Conservation (phyloP, 2,113 vertebrate genomes). For the Poecile atricapillus region DNA sequence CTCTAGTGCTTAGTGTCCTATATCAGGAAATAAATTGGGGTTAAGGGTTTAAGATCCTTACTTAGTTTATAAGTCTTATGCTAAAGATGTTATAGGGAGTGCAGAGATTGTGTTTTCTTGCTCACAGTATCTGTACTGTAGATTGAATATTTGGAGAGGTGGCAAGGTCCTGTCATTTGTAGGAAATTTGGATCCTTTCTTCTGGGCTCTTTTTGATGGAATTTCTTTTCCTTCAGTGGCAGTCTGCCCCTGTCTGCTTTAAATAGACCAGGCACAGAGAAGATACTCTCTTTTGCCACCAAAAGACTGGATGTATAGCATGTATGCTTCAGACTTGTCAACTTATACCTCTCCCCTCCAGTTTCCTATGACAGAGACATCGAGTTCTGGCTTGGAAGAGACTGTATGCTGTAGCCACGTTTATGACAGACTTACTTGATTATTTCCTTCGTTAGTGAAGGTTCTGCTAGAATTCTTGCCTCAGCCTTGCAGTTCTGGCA, state of each 20-base stretch:
- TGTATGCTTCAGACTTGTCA: neutral
- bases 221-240: neutral
- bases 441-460: neutral
- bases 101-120: neutral
- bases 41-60: neutral
- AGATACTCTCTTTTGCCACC: neutral
- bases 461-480: neutral
- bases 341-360: neutral
- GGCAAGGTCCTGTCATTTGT: neutral
- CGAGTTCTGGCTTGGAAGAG: neutral
- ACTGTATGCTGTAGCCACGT: neutral
- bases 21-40: neutral
- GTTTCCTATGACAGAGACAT: neutral
- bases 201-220: neutral
- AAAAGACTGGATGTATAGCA: rapidly evolving
- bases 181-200: neutral
- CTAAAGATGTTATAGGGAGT: neutral
- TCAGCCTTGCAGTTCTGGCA: neutral
- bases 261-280: neutral
- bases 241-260: neutral
- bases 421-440: neutral
- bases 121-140: neutral
- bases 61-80: neutral
- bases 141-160: neutral
- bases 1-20: neutral